Base-by-base conservation (phyloP, 2,113 vertebrate species). In the Tyto alba region DNA sequence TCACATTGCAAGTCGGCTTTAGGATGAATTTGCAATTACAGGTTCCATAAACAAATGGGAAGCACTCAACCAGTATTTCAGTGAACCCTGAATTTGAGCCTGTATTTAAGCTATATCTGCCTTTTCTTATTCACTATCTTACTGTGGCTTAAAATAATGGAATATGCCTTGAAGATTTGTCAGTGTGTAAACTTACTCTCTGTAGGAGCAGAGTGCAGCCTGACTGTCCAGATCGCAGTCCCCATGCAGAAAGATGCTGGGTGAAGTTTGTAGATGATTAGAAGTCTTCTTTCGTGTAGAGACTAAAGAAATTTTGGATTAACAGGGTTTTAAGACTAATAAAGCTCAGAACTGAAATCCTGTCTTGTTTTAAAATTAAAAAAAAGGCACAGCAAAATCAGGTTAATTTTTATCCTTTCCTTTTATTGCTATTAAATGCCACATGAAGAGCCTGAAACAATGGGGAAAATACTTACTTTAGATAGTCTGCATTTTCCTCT, bases 361-460 rank as follows among this genome's bases (percentile, higher is more conserved):
- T 86, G 23, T 59, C 43, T 66, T 94, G 41, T 83, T 96, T 93
- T 74, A 76, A 92, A 93, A 93, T 90, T 83, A 62, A 96, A 94
- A 82, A 82, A 47, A 91, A 94, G 81, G 27, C 1, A 0, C 52
- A 82, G 43, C 8, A 82, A 92, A 84, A 52, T 75, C 83, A 90
- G 52, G 67, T 92, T 87, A 83, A 82, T 36, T 93, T 91, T 88
- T 55, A 91, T 89, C 36, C 68, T 90, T 85, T 45, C 41, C 17
- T 90, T 83, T 93, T 78, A 38, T 84, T 93, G 59, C 38, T 76
- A 17, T 64, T 87, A 96, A 79, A 56, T 89, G 48, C 41, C 74
- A 81, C 83, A 93, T 8, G 2, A 77, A 87, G 1, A 83, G 23
- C 30, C 43, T 60, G 55, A 94, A 95, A 96, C 79, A 94, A 89